phyloP scores from a whole-genome alignment of 1,140 invertebrate genomes.

The Danaus plexippus region DNA sequence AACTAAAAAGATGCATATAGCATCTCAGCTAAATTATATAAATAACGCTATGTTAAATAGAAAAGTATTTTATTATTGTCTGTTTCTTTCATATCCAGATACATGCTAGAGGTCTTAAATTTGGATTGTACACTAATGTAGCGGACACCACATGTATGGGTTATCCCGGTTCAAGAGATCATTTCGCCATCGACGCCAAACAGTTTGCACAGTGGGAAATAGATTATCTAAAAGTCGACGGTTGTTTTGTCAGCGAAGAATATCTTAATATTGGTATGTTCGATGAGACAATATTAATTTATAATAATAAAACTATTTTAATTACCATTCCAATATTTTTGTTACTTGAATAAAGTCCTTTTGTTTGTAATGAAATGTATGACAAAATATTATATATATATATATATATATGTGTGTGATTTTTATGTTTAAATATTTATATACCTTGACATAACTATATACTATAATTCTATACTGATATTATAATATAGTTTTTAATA shows the following conservation, averaged over 20 bases:
- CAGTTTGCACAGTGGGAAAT: conserved; percentile 90
- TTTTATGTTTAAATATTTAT: conserved; percentile 2
- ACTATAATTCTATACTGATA: background rate
- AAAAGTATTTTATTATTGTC: no score
- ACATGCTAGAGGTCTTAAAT: conserved; percentile 84
- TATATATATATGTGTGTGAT: conserved; percentile 2
- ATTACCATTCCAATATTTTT: no score
- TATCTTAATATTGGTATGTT: conserved; percentile 61
- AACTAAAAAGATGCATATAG: no score
- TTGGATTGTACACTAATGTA: conserved; percentile 92
- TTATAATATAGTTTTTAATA: conserved; percentile 2
- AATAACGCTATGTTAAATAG: no score
- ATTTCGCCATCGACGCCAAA: conserved; percentile 81
- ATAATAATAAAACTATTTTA: no score
- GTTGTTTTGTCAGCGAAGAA: conserved; percentile 80
- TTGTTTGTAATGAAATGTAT: no score
- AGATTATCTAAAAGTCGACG: conserved; percentile 92
- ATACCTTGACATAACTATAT: background rate
- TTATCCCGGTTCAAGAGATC: conserved; percentile 85
- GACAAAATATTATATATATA: no score
- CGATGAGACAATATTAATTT: no score
- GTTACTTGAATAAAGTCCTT: no score
- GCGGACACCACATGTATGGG: conserved; percentile 85
- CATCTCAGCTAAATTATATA: no score
- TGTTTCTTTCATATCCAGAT: conserved; percentile 72